phyloP scores from a whole-genome alignment of 2,113 vertebrate species.

The Acinonyx jubatus region DNA sequence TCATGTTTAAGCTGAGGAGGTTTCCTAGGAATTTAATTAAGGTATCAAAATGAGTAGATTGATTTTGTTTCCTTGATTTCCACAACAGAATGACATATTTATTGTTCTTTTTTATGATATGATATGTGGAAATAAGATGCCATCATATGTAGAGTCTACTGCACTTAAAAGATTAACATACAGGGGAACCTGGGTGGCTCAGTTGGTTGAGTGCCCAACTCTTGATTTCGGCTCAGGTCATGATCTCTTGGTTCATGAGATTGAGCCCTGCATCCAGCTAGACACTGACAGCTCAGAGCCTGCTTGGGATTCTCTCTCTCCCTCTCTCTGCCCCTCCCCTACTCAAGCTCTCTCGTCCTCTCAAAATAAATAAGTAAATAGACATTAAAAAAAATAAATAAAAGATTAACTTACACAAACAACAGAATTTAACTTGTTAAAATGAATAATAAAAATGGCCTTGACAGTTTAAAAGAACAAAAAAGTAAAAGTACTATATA shows the following conservation, averaged over 20 bases:
- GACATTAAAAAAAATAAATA: neutral
- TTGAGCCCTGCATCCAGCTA: too few species aligned
- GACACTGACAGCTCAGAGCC: too few species aligned
- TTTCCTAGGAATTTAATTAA: neutral
- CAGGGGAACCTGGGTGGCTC: neutral
- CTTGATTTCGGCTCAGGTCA: too few species aligned
- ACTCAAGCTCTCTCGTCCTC: too few species aligned
- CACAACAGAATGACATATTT: neutral
- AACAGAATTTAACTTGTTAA: neutral
- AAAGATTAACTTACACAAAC: neutral
- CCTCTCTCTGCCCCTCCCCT: too few species aligned
- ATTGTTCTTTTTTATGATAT: neutral
- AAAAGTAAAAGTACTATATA: neutral
- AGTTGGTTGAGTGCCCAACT: too few species aligned
- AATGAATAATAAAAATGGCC: neutral
- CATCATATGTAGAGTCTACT: neutral
- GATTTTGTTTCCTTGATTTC: constrained; percentile 23
- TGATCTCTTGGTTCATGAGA: too few species aligned
- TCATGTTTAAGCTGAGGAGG: neutral
- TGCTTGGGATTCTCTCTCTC: too few species aligned
- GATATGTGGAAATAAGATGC: neutral
- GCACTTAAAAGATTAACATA: neutral
- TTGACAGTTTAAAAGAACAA: neutral
- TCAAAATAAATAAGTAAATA: too few species aligned
- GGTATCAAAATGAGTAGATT: neutral